Evolutionary conservation across 2,113 vertebrate species (phyloP), one percentile per base, ranked within the genome.

Genomic region (Euleptes europaea): DNA sequence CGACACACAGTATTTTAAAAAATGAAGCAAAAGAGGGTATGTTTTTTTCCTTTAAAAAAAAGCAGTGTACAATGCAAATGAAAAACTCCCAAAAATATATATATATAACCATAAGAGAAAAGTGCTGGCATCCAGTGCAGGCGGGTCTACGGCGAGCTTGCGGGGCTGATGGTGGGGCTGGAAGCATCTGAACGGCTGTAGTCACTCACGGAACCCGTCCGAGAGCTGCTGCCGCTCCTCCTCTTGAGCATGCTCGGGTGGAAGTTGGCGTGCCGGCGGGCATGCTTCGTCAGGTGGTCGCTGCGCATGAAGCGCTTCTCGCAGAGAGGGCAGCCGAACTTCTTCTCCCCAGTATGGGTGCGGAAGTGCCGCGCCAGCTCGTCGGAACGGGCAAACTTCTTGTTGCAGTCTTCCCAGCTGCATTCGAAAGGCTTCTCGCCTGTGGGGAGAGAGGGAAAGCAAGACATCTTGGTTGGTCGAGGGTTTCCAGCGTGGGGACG

Each of bases 301-400:
- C 98, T 99, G 92, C 98, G 97, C 98, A 99, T 99, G 95, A 99
- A 99, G 89, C 98, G 98, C 91, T 99, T 99, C 92, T 99, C 98
- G 0, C 98, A 99, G 57, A 99, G 97, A 0, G 98, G 98, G 91
- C 98, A 99, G 89, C 97, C 94, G 63, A 99, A 99, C 92, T 98
- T 98, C 96, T 99, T 99, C 92, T 99, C 98, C 0, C 98, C 98
- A 0, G 98, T 99, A 97, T 99, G 98, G n/a, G 98, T 99, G 94
- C 98, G 98, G 94, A 97, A 98, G 92, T 99, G 98, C 90, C 98
- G 97, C 0, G 98, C 98, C 93, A 99, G 96, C 96, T 99, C 98
- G 0, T 99, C 98, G 0, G 98, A 99, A 88, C 98, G 98, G 2
- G 98, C 98, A 1, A 99, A 99, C 95, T 99, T 99, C 97, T 99